These are phyloP conservation scores for Piaya cayana DNA, from an alignment of 2,113 vertebrate species.

Conservation along the genomic window DNA sequence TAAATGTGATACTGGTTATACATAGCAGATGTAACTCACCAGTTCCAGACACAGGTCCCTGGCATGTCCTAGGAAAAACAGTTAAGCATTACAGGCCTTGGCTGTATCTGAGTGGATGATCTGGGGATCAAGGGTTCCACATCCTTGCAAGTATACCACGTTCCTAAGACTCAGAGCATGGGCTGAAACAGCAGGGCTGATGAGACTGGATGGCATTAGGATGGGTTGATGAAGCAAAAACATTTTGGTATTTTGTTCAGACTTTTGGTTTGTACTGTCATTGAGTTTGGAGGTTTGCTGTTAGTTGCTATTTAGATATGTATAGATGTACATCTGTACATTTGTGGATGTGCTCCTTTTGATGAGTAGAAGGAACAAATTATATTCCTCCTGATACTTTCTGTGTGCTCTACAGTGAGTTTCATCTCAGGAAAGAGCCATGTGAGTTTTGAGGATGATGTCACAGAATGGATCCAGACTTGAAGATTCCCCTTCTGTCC, in stretches of 20 bases:
- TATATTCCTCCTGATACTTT: neutral
- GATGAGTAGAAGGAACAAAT: neutral
- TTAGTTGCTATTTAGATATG: neutral
- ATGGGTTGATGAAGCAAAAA: neutral
- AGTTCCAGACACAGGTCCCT: neutral
- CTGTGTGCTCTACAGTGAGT: neutral
- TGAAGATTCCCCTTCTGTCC: neutral
- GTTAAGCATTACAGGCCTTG: neutral
- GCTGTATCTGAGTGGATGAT: neutral
- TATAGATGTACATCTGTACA: neutral
- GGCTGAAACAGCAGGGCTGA: neutral
- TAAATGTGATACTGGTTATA: neutral
- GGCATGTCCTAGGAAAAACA: neutral
- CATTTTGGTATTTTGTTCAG: neutral
- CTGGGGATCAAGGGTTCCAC: neutral
- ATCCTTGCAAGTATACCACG: fast-evolving
- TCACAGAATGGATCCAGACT: neutral
- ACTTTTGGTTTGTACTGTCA: neutral
- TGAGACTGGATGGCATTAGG: neutral
- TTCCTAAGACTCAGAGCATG: neutral
- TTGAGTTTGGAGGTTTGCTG: neutral
- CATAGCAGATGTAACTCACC: fast-evolving
- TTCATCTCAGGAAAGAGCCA: neutral
- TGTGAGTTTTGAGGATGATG: neutral
- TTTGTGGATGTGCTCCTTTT: neutral